These are phyloP conservation scores for Ciona savignyi DNA, from an alignment of 23 tunicate genomes.

Conservation along the genomic window DNA sequence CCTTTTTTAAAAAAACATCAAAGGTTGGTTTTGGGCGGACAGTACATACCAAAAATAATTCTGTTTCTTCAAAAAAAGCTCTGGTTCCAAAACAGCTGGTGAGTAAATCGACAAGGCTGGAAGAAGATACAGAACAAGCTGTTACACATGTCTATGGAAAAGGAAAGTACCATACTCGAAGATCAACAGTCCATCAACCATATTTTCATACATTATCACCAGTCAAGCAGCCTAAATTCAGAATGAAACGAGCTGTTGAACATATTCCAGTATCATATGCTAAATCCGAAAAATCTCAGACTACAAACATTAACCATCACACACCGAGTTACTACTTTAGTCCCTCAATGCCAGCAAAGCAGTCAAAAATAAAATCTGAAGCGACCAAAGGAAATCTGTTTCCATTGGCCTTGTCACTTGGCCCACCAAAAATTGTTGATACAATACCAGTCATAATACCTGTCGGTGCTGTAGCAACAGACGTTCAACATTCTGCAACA, in stretches of 20 bases:
- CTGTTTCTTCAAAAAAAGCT: not conserved
- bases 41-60: no score
- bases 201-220: constrained; percentile 69
- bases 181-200: constrained; percentile 87
- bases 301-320: not conserved
- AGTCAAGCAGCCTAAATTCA: constrained; percentile 55
- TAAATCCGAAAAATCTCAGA: constrained; percentile 43
- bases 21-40: not conserved
- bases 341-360: constrained; percentile 9
- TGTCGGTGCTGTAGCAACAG: not conserved
- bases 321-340: constrained; percentile 17
- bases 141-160: constrained; percentile 77
- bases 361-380: constrained; percentile 2
- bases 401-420: constrained; percentile 60
- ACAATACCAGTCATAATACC: constrained; percentile 16
- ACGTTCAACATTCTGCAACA: not conserved
- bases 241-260: constrained; percentile 69
- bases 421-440: constrained; percentile 61
- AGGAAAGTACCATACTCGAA: constrained; percentile 62
- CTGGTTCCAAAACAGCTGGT: not conserved
- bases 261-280: constrained; percentile 22
- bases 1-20: not conserved
- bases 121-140: constrained; percentile 5
- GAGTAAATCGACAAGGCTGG: not conserved
- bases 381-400: constrained; percentile 28